Evolutionary conservation across 2,113 vertebrate species (phyloP).

Genomic region (Odontophorus gujanensis): DNA sequence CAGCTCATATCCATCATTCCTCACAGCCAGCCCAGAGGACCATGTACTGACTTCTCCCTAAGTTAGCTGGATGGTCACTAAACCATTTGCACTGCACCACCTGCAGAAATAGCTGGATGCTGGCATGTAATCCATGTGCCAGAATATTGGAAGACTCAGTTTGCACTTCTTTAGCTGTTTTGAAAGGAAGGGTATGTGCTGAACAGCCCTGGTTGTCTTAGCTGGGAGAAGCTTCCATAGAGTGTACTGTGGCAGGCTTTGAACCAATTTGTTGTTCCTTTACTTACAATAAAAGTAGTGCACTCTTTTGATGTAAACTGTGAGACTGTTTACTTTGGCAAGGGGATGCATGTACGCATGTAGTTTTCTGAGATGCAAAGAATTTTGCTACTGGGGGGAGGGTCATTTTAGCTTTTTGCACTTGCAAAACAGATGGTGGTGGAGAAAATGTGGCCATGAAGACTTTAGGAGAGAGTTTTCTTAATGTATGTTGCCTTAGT

Average conservation of each 20-base stretch:
- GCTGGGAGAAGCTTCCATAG: not conserved
- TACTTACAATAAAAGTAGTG: not conserved
- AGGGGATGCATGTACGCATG: not conserved
- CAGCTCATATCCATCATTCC: not conserved
- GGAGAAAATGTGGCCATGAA: not conserved
- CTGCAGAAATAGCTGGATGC: rapidly evolving
- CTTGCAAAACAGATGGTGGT: not conserved
- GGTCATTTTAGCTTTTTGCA: not conserved
- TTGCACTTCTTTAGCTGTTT: not conserved
- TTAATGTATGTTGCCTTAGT: not conserved
- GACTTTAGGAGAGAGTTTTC: not conserved
- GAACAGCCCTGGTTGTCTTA: not conserved
- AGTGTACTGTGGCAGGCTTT: not conserved
- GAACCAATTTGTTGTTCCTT: constrained; percentile 13
- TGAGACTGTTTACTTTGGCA: constrained; percentile 41
- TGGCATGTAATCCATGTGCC: not conserved
- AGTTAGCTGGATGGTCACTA: not conserved
- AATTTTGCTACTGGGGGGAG: not conserved
- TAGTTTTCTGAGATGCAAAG: not conserved
- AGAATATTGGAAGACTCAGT: not conserved
- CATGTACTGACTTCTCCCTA: not conserved
- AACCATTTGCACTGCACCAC: not conserved
- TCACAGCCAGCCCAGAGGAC: rapidly evolving
- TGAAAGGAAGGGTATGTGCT: not conserved
- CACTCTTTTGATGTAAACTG: constrained; percentile 11